Percentiles rank a stretch among this genome's conserved stretches.
Evolutionary conservation across 2,888 invertebrate species (phyloP).

Genomic region (Lycia hirtaria): DNA sequence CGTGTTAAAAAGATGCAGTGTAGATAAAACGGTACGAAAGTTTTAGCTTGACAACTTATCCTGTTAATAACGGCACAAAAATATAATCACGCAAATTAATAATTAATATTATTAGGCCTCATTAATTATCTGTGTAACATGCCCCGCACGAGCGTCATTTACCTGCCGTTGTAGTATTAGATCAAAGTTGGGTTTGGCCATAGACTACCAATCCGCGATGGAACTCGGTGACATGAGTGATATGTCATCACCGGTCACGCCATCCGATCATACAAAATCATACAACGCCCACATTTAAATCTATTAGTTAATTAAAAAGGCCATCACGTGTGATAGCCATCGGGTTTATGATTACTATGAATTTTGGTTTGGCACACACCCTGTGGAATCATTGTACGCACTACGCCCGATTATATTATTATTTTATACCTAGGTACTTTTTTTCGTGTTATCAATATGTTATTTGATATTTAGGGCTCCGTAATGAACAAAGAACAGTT

Average conservation of each 20-base stretch:
- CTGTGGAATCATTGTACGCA: background rate
- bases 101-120: too few relatives aligned
- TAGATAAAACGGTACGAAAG: too few relatives aligned
- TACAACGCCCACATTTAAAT: constrained; percentile 58
- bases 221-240: constrained; percentile 11
- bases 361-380: constrained; percentile 39
- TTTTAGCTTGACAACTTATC: too few relatives aligned
- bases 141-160: too few relatives aligned
- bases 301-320: constrained; percentile 71
- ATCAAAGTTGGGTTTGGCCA: constrained; percentile 3
- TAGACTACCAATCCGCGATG: constrained; percentile 23
- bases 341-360: constrained; percentile 54
- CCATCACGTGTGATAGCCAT: constrained; percentile 60
- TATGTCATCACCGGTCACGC: constrained; percentile 27
- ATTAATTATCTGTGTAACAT: too few relatives aligned
- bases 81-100: too few relatives aligned
- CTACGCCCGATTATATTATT: background rate
- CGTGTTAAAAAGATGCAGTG: too few relatives aligned
- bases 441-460: too few relatives aligned
- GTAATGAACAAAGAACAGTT: too few relatives aligned
- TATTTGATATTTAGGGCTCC: too few relatives aligned
- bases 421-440: too few relatives aligned
- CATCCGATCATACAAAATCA: constrained; percentile 25
- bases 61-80: too few relatives aligned
- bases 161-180: background rate